These are phyloP conservation scores for Peromyscus aztecus DNA, from an alignment of 2,797 vertebrate species.

Conservation along the genomic window DNA sequence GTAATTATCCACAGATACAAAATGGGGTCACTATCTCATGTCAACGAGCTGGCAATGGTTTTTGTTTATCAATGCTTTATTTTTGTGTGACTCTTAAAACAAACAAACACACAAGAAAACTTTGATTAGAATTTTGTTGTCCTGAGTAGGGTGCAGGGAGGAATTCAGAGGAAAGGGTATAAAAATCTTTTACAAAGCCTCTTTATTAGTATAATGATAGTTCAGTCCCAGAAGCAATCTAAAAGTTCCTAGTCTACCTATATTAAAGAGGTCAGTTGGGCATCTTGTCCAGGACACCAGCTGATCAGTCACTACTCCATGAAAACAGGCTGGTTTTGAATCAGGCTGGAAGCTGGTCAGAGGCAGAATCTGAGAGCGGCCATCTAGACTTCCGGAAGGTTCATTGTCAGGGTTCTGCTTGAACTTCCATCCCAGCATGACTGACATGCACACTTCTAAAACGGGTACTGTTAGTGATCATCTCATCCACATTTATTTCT, in stretches of 20 bases:
- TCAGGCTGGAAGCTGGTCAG: not conserved
- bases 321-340: not conserved
- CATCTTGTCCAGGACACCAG: not conserved
- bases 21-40: slow-evolving; percentile 5
- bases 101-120: not conserved
- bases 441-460: not conserved
- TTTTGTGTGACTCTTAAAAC: slow-evolving; percentile 5
- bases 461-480: rapidly evolving
- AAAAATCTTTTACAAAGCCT: not conserved
- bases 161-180: not conserved
- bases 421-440: not conserved
- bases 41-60: slow-evolving; percentile 28
- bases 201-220: not conserved
- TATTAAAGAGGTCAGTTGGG: not conserved
- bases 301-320: not conserved
- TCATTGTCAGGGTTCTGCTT: not conserved
- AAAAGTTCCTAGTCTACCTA: not conserved
- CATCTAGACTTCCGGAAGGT: not conserved
- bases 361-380: not conserved
- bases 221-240: not conserved
- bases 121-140: slow-evolving; percentile 49
- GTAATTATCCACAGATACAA: slow-evolving; percentile 68
- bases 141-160: not conserved
- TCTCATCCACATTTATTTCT: not conserved
- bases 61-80: slow-evolving; percentile 68